Evolutionary conservation across 2,797 vertebrate species (phyloP), one percentile per base, ranked within the genome.

Genomic region (Tadarida brasiliensis): DNA sequence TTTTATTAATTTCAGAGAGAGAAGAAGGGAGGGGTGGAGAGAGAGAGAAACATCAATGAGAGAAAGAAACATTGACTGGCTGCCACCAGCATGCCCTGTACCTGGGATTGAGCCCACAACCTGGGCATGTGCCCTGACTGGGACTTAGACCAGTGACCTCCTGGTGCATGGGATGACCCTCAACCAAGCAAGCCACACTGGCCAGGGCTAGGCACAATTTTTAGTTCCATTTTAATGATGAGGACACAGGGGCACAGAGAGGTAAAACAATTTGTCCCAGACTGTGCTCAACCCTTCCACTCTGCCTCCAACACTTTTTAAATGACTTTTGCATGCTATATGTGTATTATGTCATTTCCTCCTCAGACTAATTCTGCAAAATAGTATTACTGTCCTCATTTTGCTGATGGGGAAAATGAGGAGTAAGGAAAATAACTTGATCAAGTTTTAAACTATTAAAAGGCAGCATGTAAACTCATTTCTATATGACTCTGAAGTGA

Each of bases 221-320:
- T 96, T 81, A 80, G 91, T 96, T 39, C 81, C 67, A 70, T 67
- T 95, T 94, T 96, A 94, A 94, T 39, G 68, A 80, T 63, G 78
- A 89, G 33, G 54, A 88, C 68, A 68, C 1, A 7, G 26, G 93
- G 39, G 57, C 39, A 65, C 56, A 44, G 68, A 39, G 8, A 82
- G n/a, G 11, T 82, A 78, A 68, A 81, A 82, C n/a, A 59, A 63
- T 93, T 87, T 90, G 68, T 83, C n/a, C n/a, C 16, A 11, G 51
- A 70, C 19, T 5, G 3, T 33, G 9, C 49, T 77, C 7, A 35
- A 9, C 2, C 33, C 24, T 16, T 59, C 7, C 11, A 5, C 63
- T 26, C 24, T 28, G 71, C 15, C 35, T 71, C 54, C 16, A 54
- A 44, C 10, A 8, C 54, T 65, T 16, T 44, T 22, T 20, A 80